Percentiles rank a stretch among this genome's conserved stretches.
Conservation (phyloP, 23 tunicate species). For the Trididemnum clinides region DNA sequence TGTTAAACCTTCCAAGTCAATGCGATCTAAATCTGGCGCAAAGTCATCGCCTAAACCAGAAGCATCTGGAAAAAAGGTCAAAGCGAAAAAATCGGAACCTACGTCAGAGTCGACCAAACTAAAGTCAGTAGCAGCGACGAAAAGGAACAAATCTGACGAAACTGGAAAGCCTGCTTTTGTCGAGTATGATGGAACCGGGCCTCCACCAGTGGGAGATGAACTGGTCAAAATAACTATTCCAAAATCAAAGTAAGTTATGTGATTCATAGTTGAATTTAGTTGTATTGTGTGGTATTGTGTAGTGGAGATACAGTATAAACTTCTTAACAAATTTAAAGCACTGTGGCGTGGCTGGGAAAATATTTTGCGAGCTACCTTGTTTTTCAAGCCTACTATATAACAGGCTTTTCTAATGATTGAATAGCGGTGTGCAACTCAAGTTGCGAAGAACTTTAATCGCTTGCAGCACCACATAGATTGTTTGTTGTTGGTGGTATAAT, state of each 20-base stretch:
- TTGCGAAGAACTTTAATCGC: no score
- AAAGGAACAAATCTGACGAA: neutral
- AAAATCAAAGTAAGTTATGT: conserved; percentile 58
- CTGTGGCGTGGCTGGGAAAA: no score
- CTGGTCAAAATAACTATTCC: conserved; percentile 77
- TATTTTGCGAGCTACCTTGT: no score
- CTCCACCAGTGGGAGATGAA: conserved; percentile 76
- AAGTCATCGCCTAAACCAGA: neutral
- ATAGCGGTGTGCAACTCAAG: no score
- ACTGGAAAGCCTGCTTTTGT: conserved; percentile 18
- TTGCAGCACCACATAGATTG: no score
- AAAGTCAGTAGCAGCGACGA: neutral
- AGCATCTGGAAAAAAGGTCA: conserved; percentile 2
- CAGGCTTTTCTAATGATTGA: no score
- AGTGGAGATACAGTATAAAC: no score
- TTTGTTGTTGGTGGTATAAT: no score
- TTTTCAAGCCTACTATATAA: no score
- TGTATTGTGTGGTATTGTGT: no score
- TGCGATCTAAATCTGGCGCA: neutral
- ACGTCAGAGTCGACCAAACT: neutral
- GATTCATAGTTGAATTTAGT: no score
- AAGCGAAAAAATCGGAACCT: neutral
- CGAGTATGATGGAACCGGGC: conserved; percentile 80
- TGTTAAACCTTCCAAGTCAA: neutral
- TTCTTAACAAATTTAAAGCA: no score